Base-by-base conservation (phyloP, 2,113 vertebrate genomes). In the Rana temporaria region DNA sequence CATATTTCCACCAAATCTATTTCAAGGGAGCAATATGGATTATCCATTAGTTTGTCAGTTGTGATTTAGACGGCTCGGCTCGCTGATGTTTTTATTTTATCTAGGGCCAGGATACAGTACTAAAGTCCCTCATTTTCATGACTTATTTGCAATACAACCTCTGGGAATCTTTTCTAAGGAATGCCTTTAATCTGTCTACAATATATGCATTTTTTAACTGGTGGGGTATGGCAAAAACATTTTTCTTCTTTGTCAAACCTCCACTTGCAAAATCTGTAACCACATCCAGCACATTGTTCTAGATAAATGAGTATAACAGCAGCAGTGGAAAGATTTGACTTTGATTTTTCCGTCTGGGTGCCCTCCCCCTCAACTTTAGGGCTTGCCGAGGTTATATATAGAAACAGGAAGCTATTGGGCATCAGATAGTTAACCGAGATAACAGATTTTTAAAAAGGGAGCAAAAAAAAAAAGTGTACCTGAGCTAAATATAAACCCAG, bases 401-500 rank as follows among this genome's bases (percentile, higher is more conserved):
- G 85, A 88, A 89, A 84, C 86, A 88, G 88, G 87, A 90, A 88
- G 48, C 74, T 87, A 30, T 70, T 88, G 87, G 88, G 82, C 85
- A 88, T 87, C 71, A 88, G 70, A 74, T 82, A 75, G 80, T 82
- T 74, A 82, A 82, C 48, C 24, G 42, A 74, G 80, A 82, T 82
- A 79, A 79, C 77, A 32, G 52, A 79, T 69, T 79, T 79, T 68
- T 56, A 84, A 86, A 86, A 86, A 57, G 85, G 81, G 79, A 59
- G 63, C 26, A 85, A 84, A 81, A 83, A 59, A 67, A 85, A 84
- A 85, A 78, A 83, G 82, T 86, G 91, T 88, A 92, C 88, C 88
- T 85, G 42, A 48, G 84, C 90, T 92, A 91, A 87, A 92, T 89
- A 88, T 90, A 87, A 34, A 77, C 42, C 76, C 19, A 78, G 86